Conservation (phyloP, 1,140 invertebrate genomes). For the Sycobia sp. region DNA sequence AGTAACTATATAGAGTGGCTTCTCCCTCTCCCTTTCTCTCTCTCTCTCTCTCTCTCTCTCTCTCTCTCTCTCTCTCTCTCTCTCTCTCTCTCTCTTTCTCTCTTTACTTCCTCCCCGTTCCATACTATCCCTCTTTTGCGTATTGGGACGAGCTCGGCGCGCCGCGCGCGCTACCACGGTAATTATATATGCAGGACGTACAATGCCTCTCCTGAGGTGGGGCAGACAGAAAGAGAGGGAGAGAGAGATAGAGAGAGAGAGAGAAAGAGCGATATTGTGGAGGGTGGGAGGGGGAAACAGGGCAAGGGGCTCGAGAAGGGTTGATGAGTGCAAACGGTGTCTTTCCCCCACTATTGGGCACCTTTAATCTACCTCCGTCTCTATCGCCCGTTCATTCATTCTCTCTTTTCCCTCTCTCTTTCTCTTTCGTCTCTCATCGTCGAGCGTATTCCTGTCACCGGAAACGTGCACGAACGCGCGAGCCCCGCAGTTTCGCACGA, state of each 20-base stretch:
- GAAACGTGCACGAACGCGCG: conserved; percentile 36
- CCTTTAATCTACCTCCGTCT: conserved; percentile 27
- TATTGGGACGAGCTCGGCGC: too few species aligned
- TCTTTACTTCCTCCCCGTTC: too few species aligned
- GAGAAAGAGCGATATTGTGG: conserved; percentile 17
- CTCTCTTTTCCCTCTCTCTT: conserved; percentile 6
- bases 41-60: too few species aligned
- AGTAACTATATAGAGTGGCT: too few species aligned
- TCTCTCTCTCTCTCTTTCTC: neutral
- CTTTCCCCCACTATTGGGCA: conserved; percentile 47
- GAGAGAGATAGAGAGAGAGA: conserved; percentile 14
- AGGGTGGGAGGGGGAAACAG: conserved; percentile 31
- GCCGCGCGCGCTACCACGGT: neutral
- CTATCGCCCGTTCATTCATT: conserved; percentile 26
- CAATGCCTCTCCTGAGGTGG: conserved; percentile 32
- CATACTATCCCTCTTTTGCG: too few species aligned
- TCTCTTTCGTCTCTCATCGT: conserved; percentile 19
- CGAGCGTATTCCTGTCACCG: conserved; percentile 46
- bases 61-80: too few species aligned
- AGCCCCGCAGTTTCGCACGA: conserved; percentile 48
- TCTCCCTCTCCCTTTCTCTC: too few species aligned
- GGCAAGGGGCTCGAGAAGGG: conserved; percentile 42
- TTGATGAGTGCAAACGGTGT: conserved; percentile 57
- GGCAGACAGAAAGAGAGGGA: conserved; percentile 11
- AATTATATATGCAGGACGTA: conserved; percentile 47